Base-by-base conservation (phyloP, 2,888 invertebrate genomes). In the Pasiphila rectangulata region DNA sequence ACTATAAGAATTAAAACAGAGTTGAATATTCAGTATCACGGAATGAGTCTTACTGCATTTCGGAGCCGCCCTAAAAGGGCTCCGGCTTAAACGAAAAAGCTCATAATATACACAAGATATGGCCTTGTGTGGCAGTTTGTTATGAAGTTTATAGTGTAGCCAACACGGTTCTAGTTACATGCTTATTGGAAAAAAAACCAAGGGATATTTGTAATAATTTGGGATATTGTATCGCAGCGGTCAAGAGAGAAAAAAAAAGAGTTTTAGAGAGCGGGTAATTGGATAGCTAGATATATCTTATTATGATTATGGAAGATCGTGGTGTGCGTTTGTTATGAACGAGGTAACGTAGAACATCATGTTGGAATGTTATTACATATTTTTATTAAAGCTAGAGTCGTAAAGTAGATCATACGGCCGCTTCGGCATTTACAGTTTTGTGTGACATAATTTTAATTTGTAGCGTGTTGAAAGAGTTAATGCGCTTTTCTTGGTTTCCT, bases 61-160 rank as follows among this genome's bases (percentile, higher is more conserved):
- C 21, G 32, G 49, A 48, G 10, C 15, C 12, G 9, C 5, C 4
- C 20, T 29, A 32, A 27, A 25, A 32, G 17, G 12, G 64, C 65
- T 73, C 70, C 65, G 75, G 72, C 74, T 80, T 82, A 76, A 83
- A 83, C 79, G 83, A 83, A 86, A 86, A 86, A 78, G 79, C 84
- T 87, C 89, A 84, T 89, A 89, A 88, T 79, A 71, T 85, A 80
- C 72, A 80, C 80, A 81, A 88, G 87, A 89, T 88, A 89, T 81
- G 75, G 85, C 77, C 71, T 67, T 72, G 74, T 74, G 74, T 79
- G 83, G 85, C 85, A 85, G 86, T 89, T 86, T 84, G 85, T 89
- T 87, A 83, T 80, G 81, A 82, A 83, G 79, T 89, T 89, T 89
- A 89, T 88, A 79, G 84, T 81, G 76, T 59, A 75, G 69, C 70